Evolutionary conservation across 2,113 vertebrate genomes (phyloP).

Genomic region (Sceloporus tristichus): DNA sequence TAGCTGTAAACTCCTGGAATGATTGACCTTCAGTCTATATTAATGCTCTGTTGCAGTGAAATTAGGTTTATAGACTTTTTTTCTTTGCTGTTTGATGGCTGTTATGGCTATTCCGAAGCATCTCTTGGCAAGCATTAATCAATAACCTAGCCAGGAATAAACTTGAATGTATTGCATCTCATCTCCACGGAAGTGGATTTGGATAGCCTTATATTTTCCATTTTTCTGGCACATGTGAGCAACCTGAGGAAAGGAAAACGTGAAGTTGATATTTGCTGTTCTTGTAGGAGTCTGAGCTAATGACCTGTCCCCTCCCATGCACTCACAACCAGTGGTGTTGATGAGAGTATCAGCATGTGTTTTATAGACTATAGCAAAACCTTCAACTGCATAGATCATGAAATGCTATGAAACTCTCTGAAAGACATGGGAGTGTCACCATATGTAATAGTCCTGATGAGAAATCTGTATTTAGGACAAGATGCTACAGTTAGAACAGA

Average conservation of each 20-base stretch:
- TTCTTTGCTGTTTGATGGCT: conserved; percentile 43
- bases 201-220: conserved; percentile 31
- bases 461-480: no score
- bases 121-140: conserved; percentile 61
- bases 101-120: conserved; percentile 39
- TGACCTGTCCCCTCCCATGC: no score
- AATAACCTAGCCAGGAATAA: conserved; percentile 56
- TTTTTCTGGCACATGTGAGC: conserved; percentile 28
- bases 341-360: no score
- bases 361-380: no score
- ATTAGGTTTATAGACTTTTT: conserved; percentile 22
- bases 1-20: conserved; percentile 50
- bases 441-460: no score
- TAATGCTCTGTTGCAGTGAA: conserved; percentile 49
- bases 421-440: no score
- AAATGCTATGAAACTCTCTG: no score
- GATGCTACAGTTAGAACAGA: no score
- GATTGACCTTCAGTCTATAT: conserved; percentile 55
- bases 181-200: conserved; percentile 47
- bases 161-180: conserved; percentile 53
- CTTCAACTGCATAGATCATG: no score
- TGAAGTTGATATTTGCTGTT: no score
- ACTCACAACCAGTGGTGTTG: no score
- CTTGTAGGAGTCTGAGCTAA: no score
- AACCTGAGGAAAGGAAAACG: neutral